A percentile compares a stretch with the other conserved stretches of the same genome.
Conservation (phyloP, 2,113 vertebrate species). For the Phaethornis superciliosus region DNA sequence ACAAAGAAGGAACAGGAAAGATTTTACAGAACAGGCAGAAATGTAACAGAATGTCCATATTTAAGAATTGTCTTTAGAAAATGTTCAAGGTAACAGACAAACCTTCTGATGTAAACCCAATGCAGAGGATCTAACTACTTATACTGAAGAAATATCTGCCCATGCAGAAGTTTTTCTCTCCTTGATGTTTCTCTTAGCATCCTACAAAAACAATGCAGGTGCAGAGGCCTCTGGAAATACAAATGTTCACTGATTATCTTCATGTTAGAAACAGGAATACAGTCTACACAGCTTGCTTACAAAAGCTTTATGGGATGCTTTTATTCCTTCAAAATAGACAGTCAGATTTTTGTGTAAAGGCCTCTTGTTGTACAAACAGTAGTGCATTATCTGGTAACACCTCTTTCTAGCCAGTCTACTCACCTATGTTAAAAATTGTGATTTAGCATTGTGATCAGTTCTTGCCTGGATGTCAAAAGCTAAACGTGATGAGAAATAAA, state of each 20-base stretch:
- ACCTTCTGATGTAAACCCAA: slow-evolving; percentile 67
- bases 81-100: slow-evolving; percentile 59
- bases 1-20: slow-evolving; percentile 66
- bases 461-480: slow-evolving; percentile 58
- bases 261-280: neutral
- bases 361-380: slow-evolving; percentile 31
- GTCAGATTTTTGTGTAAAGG: slow-evolving; percentile 53
- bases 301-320: slow-evolving; percentile 55
- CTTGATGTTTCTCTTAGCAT: slow-evolving; percentile 44
- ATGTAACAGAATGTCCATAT: slow-evolving; percentile 67
- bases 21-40: slow-evolving; percentile 71
- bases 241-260: neutral
- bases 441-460: slow-evolving; percentile 34
- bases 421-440: neutral
- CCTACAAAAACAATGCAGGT: slow-evolving; percentile 17
- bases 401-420: slow-evolving; percentile 23
- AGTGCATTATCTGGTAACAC: neutral
- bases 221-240: neutral
- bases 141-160: slow-evolving; percentile 59
- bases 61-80: slow-evolving; percentile 61
- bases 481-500: slow-evolving; percentile 35
- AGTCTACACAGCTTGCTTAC: slow-evolving; percentile 4
- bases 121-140: slow-evolving; percentile 48
- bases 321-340: slow-evolving; percentile 44
- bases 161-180: slow-evolving; percentile 41